Base-by-base conservation (phyloP, 2,797 vertebrate species). In the Orestias chungarensis region DNA sequence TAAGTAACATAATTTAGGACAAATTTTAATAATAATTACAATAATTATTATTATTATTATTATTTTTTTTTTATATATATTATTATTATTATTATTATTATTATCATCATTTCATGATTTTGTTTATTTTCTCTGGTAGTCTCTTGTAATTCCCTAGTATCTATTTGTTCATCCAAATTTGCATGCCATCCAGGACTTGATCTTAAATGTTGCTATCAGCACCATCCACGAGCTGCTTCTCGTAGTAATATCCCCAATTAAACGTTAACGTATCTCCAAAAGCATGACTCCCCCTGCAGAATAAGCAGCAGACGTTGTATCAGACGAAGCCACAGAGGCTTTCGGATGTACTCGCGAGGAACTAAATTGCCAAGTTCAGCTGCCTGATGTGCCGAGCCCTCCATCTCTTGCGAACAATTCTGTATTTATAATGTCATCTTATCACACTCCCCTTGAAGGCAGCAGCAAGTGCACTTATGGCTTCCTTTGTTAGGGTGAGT, bases 401-500 rank as follows among this genome's bases (percentile, higher is more conserved):
- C 93, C 92, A 89, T 89, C 93, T 89, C 91, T 62, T 92, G 85
- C 85, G 90, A 92, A 81, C 91, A 93, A 92, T 93, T 92, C 90
- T 90, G 87, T 93, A 95, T 96, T 97, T 96, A 96, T 97, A 96
- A 94, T 94, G 93, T 96, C 96, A 97, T 96, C 95, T 96, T 96
- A 97, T 96, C 96, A 96, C 94, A 92, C 94, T 93, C 92, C 93
- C 95, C 95, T 96, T 94, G 91, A 95, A 95, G 95, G 95, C 93
- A 82, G 89, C 95, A 95, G 96, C 95, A 95, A 95, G 95, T 96
- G 95, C 96, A 95, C 95, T 97, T 96, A 96, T 96, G 95, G 95
- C 95, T 97, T 95, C 95, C 95, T 97, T 98, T 98, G 96, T 99
- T 97, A 97, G 96, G 96, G 96, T 95, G 96, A 98, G 96, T 96